phyloP scores from a whole-genome alignment of 1,140 invertebrate species.

The Neocloeon triangulifer region DNA sequence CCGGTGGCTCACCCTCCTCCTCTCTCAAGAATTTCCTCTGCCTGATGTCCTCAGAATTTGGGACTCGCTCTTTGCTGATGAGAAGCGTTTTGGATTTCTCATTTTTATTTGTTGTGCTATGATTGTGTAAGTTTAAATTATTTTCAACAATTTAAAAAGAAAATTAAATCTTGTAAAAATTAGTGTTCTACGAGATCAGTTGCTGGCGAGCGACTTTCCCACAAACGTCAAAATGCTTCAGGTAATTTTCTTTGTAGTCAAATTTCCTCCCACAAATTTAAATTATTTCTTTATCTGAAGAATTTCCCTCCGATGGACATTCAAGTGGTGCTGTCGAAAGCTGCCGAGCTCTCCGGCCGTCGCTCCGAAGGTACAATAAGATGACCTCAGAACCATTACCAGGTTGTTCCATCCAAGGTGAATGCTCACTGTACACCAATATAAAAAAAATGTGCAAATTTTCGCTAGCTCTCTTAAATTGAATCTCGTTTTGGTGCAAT shows the following conservation, averaged over 20 bases:
- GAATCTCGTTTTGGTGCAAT: no score
- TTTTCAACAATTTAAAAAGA: background rate
- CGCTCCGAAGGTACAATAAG: no score
- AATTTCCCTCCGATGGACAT: conserved; percentile 59
- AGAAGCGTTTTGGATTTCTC: conserved; percentile 70
- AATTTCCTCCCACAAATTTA: conserved; percentile 43
- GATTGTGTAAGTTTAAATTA: conserved; percentile 57
- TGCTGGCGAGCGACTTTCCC: conserved; percentile 71
- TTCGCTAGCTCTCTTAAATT: no score
- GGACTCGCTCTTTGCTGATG: conserved; percentile 85
- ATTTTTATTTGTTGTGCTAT: conserved; percentile 87
- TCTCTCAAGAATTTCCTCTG: conserved; percentile 93
- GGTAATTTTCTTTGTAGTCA: conserved; percentile 25
- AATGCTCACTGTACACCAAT: no score
- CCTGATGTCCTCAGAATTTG: conserved; percentile 90
- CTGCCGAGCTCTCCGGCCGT: conserved; percentile 21
- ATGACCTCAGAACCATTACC: no score
- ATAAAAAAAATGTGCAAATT: no score
- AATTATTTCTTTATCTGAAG: conserved; percentile 15
- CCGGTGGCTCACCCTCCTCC: conserved; percentile 86
- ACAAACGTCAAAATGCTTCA: conserved; percentile 82
- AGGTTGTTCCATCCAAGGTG: no score
- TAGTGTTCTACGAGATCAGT: conserved; percentile 57
- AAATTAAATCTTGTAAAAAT: conserved; percentile 1
- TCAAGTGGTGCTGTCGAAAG: conserved; percentile 37